Base-by-base conservation (phyloP, 2,797 vertebrate species). In the Typhlichthys eigenmanni region DNA sequence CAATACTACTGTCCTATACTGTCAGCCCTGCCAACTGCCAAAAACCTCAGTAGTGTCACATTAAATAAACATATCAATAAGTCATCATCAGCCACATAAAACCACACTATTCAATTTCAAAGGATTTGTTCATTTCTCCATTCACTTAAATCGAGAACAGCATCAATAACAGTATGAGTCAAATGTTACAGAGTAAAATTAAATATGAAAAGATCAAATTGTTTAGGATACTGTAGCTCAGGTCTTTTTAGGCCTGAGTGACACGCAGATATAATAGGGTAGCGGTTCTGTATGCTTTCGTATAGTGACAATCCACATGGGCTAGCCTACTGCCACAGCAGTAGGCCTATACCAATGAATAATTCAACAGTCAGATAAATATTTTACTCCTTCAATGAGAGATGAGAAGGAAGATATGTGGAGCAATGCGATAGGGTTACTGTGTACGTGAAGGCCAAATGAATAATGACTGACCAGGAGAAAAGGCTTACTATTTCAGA, bases 321-420 rank as follows among this genome's bases (percentile, higher is more conserved):
- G 24, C 24, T 29, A 29, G 24, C 24, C 13, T 11, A 19, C 52
- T 47, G 75, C 56, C 66, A 77, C 65, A 76, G 29, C 66, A 87
- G 69, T 32, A 29, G 24, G 24, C 3, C 24, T 29, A 62, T 16
- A 9, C 34, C 50, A 71, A 79, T 90, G 63, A 92, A 92, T 91
- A 90, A 91, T 93, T 89, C 63, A 91, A 68, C 72, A 29, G 57
- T 49, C 46, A 64, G 58, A 91, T 93, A 81, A 90, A 89, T 91
- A 89, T 89, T 91, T 91, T 73, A 90, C 73, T 78, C 74, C 80
- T 77, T 78, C 67, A 81, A 81, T 85, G 76, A 82, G 81, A 85
- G 76, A 72, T 76, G 78, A 83, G 80, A 82, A 81, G 65, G 65
- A 73, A 13, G 82, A 82, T 76, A 74, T 56, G 60, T 43, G 78